These are phyloP conservation scores for Scaptomyza polygonia DNA, from an alignment of 2,888 invertebrate genomes.

Conservation along the genomic window DNA sequence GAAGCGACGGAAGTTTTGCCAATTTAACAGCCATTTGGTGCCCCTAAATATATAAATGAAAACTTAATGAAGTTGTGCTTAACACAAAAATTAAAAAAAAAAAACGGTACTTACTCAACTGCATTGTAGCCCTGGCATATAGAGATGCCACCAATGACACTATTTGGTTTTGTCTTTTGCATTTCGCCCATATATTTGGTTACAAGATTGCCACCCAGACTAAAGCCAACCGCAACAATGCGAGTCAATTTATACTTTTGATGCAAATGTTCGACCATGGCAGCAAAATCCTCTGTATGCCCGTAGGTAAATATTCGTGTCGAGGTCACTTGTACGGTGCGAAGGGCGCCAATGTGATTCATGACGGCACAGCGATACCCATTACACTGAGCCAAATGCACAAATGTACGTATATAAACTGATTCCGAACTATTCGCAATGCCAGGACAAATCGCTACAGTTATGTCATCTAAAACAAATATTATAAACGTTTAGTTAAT, in stretches of 20 bases:
- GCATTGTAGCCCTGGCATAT: slow-evolving; percentile 98
- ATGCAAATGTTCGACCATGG: slow-evolving; percentile 91
- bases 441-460: slow-evolving; percentile 94
- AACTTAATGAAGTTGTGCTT: too few relatives aligned
- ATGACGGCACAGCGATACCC: slow-evolving; percentile 96
- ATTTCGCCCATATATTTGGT: slow-evolving; percentile 96
- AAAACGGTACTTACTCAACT: slow-evolving; percentile 88
- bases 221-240: slow-evolving; percentile 95
- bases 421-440: slow-evolving; percentile 98
- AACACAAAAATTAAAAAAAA: neutral
- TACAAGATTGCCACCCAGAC: slow-evolving; percentile 96
- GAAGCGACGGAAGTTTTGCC: slow-evolving; percentile 95
- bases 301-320: slow-evolving; percentile 96
- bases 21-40: slow-evolving; percentile 91
- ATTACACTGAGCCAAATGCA: slow-evolving; percentile 95
- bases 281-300: slow-evolving; percentile 93
- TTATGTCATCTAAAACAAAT: slow-evolving; percentile 89
- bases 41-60: slow-evolving; percentile 86
- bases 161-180: slow-evolving; percentile 87
- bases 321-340: slow-evolving; percentile 92
- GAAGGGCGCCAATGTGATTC: slow-evolving; percentile 96
- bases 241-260: slow-evolving; percentile 90
- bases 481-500: neutral
- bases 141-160: slow-evolving; percentile 94
- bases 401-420: slow-evolving; percentile 96